These are phyloP conservation scores for Alloplasta piceator DNA, from an alignment of 2,888 invertebrate species.

Conservation along the genomic window DNA sequence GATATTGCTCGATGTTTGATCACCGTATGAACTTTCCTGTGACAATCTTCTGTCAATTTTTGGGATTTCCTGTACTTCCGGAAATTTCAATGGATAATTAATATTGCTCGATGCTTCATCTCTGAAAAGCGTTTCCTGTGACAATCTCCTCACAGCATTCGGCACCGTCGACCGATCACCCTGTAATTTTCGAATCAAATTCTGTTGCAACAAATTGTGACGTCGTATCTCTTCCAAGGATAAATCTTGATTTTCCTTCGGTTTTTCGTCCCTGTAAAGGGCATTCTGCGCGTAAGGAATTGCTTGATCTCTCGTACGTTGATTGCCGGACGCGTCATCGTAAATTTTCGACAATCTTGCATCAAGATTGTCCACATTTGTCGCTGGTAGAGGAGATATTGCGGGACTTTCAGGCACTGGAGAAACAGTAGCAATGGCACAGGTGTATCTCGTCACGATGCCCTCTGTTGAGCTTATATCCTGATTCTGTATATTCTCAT, in stretches of 20 bases:
- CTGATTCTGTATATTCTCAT: conserved; percentile 79
- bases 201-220: conserved; percentile 80
- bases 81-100: background rate
- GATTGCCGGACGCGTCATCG: background rate
- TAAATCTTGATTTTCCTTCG: conserved; percentile 21
- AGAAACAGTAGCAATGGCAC: conserved; percentile 79
- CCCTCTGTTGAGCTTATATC: conserved; percentile 79
- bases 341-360: background rate
- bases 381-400: conserved; percentile 28
- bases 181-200: conserved; percentile 73
- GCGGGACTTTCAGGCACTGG: conserved; percentile 70
- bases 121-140: conserved; percentile 42
- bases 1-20: too few species aligned
- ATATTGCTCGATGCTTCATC: background rate
- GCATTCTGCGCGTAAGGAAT: background rate
- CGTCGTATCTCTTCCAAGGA: conserved; percentile 76
- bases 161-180: conserved; percentile 50
- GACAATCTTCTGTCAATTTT: background rate
- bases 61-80: background rate
- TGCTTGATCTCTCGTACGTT: background rate
- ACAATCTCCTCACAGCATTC: conserved; percentile 53
- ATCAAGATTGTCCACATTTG: conserved; percentile 34
- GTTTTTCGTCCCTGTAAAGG: conserved; percentile 12
- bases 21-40: background rate
- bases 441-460: conserved; percentile 79